These are phyloP conservation scores for Plumapathes pennacea DNA, from an alignment of 92 coral and sea anemone genomes.

Conservation along the genomic window DNA sequence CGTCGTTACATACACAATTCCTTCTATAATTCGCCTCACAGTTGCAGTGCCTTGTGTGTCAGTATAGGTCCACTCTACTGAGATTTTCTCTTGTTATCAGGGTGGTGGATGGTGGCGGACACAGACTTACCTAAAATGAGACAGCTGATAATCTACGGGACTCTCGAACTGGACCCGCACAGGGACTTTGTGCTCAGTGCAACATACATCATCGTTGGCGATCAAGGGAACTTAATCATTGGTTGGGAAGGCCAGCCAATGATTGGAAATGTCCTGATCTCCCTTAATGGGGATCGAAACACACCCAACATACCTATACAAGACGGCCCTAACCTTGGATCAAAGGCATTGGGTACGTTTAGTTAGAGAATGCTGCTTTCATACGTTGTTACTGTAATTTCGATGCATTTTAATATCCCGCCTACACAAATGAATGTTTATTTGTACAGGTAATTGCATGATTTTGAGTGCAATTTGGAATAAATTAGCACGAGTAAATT, in stretches of 20 bases:
- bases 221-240: conserved; percentile 70
- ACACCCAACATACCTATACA: conserved; percentile 81
- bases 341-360: conserved; percentile 69
- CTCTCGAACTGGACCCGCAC: conserved; percentile 71
- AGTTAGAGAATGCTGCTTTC: not conserved
- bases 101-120: conserved; percentile 95
- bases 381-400: too few relatives aligned
- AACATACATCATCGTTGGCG: conserved; percentile 70
- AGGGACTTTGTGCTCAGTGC: conserved; percentile 81
- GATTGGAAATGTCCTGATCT: conserved; percentile 68
- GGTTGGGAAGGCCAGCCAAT: conserved; percentile 85
- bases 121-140: conserved; percentile 61
- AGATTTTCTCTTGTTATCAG: conserved; percentile 4
- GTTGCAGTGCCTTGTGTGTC: too few relatives aligned
- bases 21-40: too few relatives aligned
- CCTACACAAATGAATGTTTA: too few relatives aligned
- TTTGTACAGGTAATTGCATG: too few relatives aligned
- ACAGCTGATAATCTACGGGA: conserved; percentile 74
- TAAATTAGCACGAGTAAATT: too few relatives aligned
- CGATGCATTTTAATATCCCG: too few relatives aligned
- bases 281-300: conserved; percentile 72
- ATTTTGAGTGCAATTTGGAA: too few relatives aligned
- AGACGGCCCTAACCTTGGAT: conserved; percentile 79
- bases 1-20: too few relatives aligned
- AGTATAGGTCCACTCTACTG: too few relatives aligned